Base-by-base conservation (phyloP, 2,888 invertebrate genomes). In the Caenorhabditis sulstoni region DNA sequence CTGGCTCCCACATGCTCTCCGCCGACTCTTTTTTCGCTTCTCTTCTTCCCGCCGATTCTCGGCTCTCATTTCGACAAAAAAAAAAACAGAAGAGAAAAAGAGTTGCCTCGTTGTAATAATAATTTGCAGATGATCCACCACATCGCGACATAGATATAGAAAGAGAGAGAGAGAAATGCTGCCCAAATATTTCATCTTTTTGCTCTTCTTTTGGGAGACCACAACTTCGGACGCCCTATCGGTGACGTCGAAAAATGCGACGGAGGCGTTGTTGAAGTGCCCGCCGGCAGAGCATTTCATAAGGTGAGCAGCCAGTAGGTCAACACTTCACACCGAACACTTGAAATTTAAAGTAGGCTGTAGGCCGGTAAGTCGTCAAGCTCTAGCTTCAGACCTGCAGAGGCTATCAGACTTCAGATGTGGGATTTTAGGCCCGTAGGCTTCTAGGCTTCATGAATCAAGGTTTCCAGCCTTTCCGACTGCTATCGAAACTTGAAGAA, bases 251-350 rank as follows among this genome's bases (percentile, higher is more conserved):
- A 68, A 76, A 53, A 79, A 79, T 55, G 67, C 75, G 11, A 70
- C 75, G 2, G 67, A 81, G 41, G 79, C 87, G 22, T 47, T 84
- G 57, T 73, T 88, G 9, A 66, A 79, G n/a, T 88, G 88, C 68
- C 81, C 81, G 7, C 87, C 88, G 29, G 88, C 88, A 9, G 87
- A 88, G 58, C 49, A 76, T 39, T 81, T 88, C 29, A 84, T 88
- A 18, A 81, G 83, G 75, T 74, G 18, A n/a, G 12, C 12, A 18
- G 29, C n/a, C n/a, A n/a, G n/a, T n/a, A n/a, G n/a, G n/a, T n/a
- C n/a, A n/a, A n/a, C n/a, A n/a, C n/a, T n/a, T n/a, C n/a, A n/a
- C n/a, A n/a, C n/a, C n/a, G n/a, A n/a, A n/a, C n/a, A n/a, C n/a
- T n/a, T n/a, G n/a, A n/a, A n/a, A n/a, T n/a, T n/a, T n/a, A n/a